These are phyloP conservation scores for Drosophila sucinea DNA, from an alignment of 1,140 invertebrate species.

Conservation along the genomic window DNA sequence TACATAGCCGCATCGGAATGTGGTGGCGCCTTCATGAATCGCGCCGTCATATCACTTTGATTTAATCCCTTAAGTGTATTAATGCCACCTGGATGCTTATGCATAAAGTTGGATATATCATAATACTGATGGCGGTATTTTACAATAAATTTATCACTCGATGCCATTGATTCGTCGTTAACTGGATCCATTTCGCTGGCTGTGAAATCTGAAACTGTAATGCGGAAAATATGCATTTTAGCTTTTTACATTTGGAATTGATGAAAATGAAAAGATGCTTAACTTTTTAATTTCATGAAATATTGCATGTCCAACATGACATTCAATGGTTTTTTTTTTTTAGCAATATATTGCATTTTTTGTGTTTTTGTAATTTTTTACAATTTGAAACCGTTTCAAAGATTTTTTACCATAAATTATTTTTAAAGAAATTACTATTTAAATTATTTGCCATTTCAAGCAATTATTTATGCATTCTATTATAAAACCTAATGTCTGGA, in stretches of 20 bases:
- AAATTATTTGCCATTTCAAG: background rate
- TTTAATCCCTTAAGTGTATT: conserved; percentile 84
- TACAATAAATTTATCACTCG: conserved; percentile 82
- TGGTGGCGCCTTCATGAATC: conserved; percentile 84
- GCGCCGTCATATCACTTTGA: conserved; percentile 83
- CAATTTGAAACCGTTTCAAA: too few species aligned
- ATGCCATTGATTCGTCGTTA: conserved; percentile 13
- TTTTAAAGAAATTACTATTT: background rate
- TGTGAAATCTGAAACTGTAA: conserved; percentile 41
- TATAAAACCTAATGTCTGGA: background rate
- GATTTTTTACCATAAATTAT: too few species aligned
- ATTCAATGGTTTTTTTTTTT: background rate
- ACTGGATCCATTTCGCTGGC: conserved; percentile 41
- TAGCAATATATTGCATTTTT: background rate
- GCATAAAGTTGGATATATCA: conserved; percentile 84
- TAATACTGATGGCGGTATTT: conserved; percentile 84
- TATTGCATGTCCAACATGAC: background rate
- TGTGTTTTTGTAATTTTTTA: background rate
- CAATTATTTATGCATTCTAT: background rate
- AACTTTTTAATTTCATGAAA: conserved; percentile 35
- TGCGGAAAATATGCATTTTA: conserved; percentile 4
- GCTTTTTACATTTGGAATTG: background rate
- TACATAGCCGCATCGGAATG: conserved; percentile 87
- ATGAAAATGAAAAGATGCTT: conserved; percentile 12
- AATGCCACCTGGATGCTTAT: conserved; percentile 86